Evolutionary conservation across 2,888 invertebrate species (phyloP).

Genomic region (Minunthozetes semirufus): DNA sequence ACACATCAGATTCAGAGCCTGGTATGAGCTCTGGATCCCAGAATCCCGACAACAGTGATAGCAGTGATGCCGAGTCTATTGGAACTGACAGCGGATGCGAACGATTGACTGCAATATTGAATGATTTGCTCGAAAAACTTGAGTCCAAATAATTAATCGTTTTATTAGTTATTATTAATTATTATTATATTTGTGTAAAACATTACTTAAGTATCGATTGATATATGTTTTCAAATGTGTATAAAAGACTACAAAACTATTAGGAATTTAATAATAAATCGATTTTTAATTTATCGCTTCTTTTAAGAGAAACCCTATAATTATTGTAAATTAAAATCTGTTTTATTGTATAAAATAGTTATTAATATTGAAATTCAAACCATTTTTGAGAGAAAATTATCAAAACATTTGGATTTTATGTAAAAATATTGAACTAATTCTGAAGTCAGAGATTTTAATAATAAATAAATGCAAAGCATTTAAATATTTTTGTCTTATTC

Average conservation of each 20-base stretch:
- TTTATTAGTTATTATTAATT: neutral
- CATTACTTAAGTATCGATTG: neutral
- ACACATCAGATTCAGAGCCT: neutral
- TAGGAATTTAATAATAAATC: neutral
- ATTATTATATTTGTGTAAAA: neutral
- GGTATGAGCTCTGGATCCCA: neutral
- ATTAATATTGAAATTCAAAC: too few relatives aligned
- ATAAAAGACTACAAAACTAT: too few relatives aligned
- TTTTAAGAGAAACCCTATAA: too few relatives aligned
- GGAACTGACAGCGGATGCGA: constrained; percentile 2
- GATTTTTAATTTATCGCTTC: neutral
- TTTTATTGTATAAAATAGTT: too few relatives aligned
- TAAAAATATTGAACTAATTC: too few relatives aligned
- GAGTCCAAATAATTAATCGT: constrained; percentile 2
- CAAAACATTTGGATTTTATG: too few relatives aligned
- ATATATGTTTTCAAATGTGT: neutral
- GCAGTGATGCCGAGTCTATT: constrained; percentile 18
- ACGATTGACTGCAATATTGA: neutral
- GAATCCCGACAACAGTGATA: neutral
- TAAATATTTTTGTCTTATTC: too few relatives aligned
- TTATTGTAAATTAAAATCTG: too few relatives aligned
- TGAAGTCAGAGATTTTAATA: too few relatives aligned
- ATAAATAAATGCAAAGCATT: too few relatives aligned
- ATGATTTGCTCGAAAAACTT: constrained; percentile 6
- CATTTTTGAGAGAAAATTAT: too few relatives aligned